Evolutionary conservation across 2,888 invertebrate species (phyloP), one percentile per base, ranked within the genome.

Genomic region (Neoascia interrupta): DNA sequence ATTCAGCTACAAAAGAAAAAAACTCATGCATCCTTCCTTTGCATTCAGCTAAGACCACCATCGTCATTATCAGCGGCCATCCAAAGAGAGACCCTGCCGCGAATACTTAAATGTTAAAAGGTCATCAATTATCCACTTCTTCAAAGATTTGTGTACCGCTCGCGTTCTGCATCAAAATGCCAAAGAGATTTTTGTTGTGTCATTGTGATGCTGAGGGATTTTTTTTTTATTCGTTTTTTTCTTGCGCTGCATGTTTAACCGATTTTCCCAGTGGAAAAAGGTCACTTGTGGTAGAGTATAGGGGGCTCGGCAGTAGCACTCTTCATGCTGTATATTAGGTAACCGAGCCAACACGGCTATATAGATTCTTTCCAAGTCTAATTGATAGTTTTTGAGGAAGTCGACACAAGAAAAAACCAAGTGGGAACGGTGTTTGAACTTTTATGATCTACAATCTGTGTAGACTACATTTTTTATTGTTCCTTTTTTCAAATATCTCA

Each of bases 81-180:
- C 23, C n/a, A 19, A 23, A 36, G 6, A 43, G 51, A 47, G 56
- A 63, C 70, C 56, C 51, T 45, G 63, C 37, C 31, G 41, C 47
- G 51, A 66, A 45, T 53, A 41, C 26, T 34, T 11, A 76, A 76
- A 76, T 66, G 72, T 72, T 72, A 76, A 76, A 76, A 76, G 76
- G 76, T 76, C 76, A 76, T 76, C 76, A 76, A 76, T 76, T 72
- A 76, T 54, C 72, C 47, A 43, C 76, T 70, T 76, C 64, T 72
- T 72, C 76, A 53, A n/a, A n/a, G n/a, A n/a, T n/a, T n/a, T n/a
- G n/a, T n/a, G n/a, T n/a, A n/a, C n/a, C n/a, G n/a, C n/a, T 56
- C 43, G 63, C 56, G 19, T 28, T 53, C 23, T 37, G 53, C 72
- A 49, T 60, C 49, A 18, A 76, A 76, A 76, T 72, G 70, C 36